Evolutionary conservation across 2,888 invertebrate species (phyloP), one percentile per base, ranked within the genome.

Genomic region (Temnothorax ravouxi): DNA sequence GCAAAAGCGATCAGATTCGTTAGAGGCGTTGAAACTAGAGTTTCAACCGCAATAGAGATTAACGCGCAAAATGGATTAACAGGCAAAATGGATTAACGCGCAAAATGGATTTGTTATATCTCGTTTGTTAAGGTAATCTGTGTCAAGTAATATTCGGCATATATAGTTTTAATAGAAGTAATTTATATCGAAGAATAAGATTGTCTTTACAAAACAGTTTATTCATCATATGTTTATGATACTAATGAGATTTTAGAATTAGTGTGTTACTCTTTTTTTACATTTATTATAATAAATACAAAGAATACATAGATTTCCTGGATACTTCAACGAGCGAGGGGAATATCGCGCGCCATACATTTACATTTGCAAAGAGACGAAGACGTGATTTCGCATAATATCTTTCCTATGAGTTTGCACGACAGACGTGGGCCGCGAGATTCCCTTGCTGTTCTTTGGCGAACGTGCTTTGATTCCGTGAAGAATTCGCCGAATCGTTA

Each of bases 401-500:
- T 44, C 29, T 80, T 47, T 38, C 59, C 21, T 38, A 71, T 54
- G 21, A 69, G 67, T 64, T 74, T 34, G 11, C 9, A 3, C 81
- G 81, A 85, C 62, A 29, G 62, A 84, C 79, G 71, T 52, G 34
- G 44, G 74, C 64, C 64, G 76, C 84, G 84, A 86, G 86, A 86
- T 86, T 88, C 88, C 75, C 72, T 82, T 74, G 66, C 62, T 34
- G 79, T 87, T 86, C 86, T 88, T 90, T 84, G 84, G 87, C 85
- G 90, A 87, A 85, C 90, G 87, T 77, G 83, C 86, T 81, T 72
- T 83, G 83, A 83, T 75, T 72, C 72, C 83, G 13, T 84, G 64
- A 86, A 77, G 66, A 84, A 86, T 87, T 85, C 86, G 86, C 87
- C 86, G 90, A 81, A 88, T 86, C 29, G 89, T 8, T 81, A 89